Base-by-base conservation (phyloP, 2,888 invertebrate species). In the Cacoxenus indagator region DNA sequence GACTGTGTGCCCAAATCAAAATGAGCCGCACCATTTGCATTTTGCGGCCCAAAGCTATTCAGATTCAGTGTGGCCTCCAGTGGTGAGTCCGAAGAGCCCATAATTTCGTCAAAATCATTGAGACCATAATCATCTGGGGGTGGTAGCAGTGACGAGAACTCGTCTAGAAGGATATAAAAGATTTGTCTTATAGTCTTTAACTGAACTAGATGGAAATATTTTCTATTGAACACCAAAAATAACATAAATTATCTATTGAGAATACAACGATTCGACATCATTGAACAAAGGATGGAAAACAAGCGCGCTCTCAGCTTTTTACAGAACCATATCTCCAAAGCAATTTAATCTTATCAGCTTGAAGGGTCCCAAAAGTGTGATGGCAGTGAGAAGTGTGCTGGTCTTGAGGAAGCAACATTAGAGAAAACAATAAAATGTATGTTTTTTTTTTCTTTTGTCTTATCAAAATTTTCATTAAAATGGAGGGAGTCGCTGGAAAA, bases 61-160 rank as follows among this genome's bases (percentile, higher is more conserved):
- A 84, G 72, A 37, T 83, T 81, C 65, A 83, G 65, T 1, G 84
- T 78, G 26, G 81, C 74, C 70, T 85, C 82, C 26, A 85, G 74
- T 19, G 81, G 77, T 0, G 81, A 78, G 64, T 82, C 82, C 9
- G 85, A 82, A 17, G 83, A 79, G 46, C 81, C 79, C 64, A 86
- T 75, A 64, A 85, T 85, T 43, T 86, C 87, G 31, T 86, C 84
- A 64, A 85, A 76, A 70, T 83, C 83, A 72, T 71, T 68, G 1
- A 85, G 74, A 46, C 79, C 77, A 66, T 84, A 84, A 51, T 83
- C 82, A 43, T 75, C 78, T 0, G 82, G 75, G 54, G 78, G 75
- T 54, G 81, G 78, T 65, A 81, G 74, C 65, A 78, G 75, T 59
- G 82, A 78, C 72, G 85, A 74, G 51, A 84, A 70, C 66, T 85